Conservation (phyloP, 2,888 invertebrate species). For the Gortyna flavago region DNA sequence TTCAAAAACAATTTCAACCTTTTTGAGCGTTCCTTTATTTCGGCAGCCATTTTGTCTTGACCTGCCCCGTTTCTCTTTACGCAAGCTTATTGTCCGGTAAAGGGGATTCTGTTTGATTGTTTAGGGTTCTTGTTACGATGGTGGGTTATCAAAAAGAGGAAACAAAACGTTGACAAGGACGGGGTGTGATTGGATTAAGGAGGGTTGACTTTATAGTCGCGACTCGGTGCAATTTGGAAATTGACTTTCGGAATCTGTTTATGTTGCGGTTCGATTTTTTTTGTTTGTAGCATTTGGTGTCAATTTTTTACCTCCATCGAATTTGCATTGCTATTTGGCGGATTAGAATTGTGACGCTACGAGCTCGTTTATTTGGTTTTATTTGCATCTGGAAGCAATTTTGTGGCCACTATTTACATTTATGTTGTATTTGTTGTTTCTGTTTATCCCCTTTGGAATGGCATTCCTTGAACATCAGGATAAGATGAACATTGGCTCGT, state of each 20-base stretch:
- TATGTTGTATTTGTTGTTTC: conserved; percentile 10
- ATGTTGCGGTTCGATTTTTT: conserved; percentile 79
- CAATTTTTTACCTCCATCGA: conserved; percentile 81
- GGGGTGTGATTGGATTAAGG: conserved; percentile 89
- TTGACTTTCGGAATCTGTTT: conserved; percentile 89
- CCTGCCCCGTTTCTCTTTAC: conserved; percentile 63
- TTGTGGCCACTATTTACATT: conserved; percentile 24
- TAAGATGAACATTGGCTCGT: neutral
- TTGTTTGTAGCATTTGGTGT: conserved; percentile 81
- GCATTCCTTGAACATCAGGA: neutral
- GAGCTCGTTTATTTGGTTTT: conserved; percentile 52
- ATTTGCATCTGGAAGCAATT: conserved; percentile 54
- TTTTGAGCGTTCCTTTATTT: conserved; percentile 76
- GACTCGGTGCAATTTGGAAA: conserved; percentile 88
- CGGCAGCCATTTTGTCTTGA: conserved; percentile 72
- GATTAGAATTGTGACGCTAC: conserved; percentile 71
- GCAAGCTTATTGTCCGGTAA: conserved; percentile 3
- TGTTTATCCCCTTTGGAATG: neutral
- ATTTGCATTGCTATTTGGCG: conserved; percentile 75
- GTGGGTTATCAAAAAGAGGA: conserved; percentile 81
- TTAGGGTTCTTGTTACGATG: conserved; percentile 74
- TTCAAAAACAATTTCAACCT: conserved; percentile 79
- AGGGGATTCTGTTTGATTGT: conserved; percentile 49
- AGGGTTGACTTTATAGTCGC: conserved; percentile 89
- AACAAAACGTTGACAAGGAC: conserved; percentile 90